Evolutionary conservation across 2,113 vertebrate genomes (phyloP).

Genomic region (Elephantulus edwardii): DNA sequence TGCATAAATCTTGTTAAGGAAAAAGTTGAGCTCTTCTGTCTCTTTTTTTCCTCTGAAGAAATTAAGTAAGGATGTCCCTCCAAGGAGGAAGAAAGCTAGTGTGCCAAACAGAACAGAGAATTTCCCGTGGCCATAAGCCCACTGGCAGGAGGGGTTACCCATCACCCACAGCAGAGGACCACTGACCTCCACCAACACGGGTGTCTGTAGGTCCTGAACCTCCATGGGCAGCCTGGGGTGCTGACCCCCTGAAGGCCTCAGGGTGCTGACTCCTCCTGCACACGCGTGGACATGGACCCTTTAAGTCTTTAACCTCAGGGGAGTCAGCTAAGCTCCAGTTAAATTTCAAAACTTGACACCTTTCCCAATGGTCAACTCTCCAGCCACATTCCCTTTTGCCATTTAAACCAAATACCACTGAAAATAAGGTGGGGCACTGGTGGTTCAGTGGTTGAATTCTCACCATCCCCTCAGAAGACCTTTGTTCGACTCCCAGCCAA

Average conservation of each 20-base stretch:
- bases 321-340: not conserved
- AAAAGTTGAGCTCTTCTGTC: not conserved
- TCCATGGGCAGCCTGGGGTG: not conserved
- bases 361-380: not conserved
- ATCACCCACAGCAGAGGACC: too few relatives aligned
- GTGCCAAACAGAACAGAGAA: too few relatives aligned
- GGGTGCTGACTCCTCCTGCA: not conserved
- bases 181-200: not conserved
- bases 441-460: not conserved
- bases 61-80: not conserved
- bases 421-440: not conserved
- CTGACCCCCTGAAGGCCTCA: not conserved
- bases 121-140: accelerated
- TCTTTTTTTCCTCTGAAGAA: not conserved
- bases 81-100: not conserved
- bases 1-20: not conserved
- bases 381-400: not conserved
- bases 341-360: not conserved
- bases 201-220: not conserved
- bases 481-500: not conserved
- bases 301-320: not conserved
- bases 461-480: not conserved
- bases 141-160: not conserved
- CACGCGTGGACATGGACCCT: not conserved
- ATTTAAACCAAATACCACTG: not conserved